Evolutionary conservation across 2,113 vertebrate genomes (phyloP), one percentile per base, ranked within the genome.

Genomic region (Elephantulus edwardii): DNA sequence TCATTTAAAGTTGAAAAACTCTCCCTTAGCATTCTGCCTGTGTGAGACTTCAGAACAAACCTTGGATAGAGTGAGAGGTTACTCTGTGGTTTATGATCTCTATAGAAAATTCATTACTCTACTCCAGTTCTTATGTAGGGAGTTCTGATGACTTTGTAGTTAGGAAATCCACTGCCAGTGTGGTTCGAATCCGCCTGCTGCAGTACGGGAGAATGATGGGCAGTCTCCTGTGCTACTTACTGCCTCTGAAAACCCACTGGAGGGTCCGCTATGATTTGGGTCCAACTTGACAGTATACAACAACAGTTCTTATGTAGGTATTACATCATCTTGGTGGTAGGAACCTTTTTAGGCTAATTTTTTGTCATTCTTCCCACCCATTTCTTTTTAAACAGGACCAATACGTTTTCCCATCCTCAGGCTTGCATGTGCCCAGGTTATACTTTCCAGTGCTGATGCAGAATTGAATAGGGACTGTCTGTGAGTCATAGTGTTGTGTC

Each of bases 31-130:
- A 78, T 79, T 75, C 84, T 93, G 20, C 72, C 38, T 77, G 0
- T 78, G 30, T 91, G 84, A 81, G 90, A 94, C 46, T 81, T 93
- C 28, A 33, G 26, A 50, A 82, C 42, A 89, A 83, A 82, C 74
- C 26, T 62, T 81, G 33, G 54, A 35, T 81, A 83, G 24, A 92
- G 4, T 89, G 68, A 70, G 46, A 74, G 62, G 12, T 93, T 86
- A 88, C 46, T 1, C 30, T 83, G 5, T 88, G 89, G 79, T 87
- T 84, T 95, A 26, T 93, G 62, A 81, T 84, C 38, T 93, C 5
- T 17, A 2, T 38, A 35, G 35, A 35, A 68, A 35, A 22, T 19
- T 68, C 68, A 28, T 30, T 80, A 11, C 14, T 56, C 8, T 58
- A 64, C 40, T 12, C 2, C 54, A 54, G 8, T 70, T 38, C 35